phyloP scores from a whole-genome alignment of 2,797 vertebrate species.

The Bradypodion ventrale region DNA sequence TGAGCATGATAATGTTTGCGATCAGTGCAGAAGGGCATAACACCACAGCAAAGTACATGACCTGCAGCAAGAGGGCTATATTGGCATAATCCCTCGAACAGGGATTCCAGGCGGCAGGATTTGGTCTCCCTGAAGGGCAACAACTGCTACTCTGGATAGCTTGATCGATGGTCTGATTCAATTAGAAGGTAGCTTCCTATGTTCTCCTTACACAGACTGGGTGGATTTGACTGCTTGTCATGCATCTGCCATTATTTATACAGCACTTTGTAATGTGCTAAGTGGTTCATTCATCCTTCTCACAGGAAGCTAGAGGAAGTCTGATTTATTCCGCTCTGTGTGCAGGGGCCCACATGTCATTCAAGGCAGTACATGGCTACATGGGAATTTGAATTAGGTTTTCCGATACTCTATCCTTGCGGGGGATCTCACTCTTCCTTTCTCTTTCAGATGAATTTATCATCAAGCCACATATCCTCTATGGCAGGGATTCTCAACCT shows the following conservation, averaged over 20 bases:
- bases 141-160: not conserved
- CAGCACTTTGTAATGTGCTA: not conserved
- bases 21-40: not conserved
- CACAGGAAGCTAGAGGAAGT: not conserved
- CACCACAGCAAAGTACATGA: not conserved
- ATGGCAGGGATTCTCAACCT: too few relatives aligned
- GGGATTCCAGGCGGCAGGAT: not conserved
- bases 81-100: not conserved
- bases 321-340: not conserved
- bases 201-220: not conserved
- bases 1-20: not conserved
- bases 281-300: not conserved
- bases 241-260: not conserved
- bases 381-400: not conserved
- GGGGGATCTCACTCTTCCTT: not conserved
- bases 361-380: not conserved
- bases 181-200: not conserved
- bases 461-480: not conserved
- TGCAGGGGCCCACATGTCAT: not conserved
- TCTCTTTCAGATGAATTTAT: not conserved
- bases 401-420: not conserved
- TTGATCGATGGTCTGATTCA: not conserved
- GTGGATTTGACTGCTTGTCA: not conserved
- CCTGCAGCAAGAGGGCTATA: not conserved
- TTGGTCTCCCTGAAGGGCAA: not conserved